Percentiles rank a stretch among this genome's conserved stretches.
These are phyloP conservation scores for Chironomus tepperi DNA, from an alignment of 1,140 invertebrate species.

Conservation along the genomic window DNA sequence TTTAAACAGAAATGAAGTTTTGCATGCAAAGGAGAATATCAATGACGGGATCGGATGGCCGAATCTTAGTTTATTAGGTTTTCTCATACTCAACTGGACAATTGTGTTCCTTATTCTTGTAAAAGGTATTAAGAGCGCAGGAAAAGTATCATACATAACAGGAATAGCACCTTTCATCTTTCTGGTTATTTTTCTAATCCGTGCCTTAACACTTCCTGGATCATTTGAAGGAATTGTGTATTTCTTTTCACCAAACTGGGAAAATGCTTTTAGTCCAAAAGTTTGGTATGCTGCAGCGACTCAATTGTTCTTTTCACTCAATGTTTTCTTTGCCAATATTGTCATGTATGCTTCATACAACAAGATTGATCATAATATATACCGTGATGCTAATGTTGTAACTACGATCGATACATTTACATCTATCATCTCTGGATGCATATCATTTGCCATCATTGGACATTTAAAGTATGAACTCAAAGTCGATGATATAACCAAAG, in stretches of 20 bases:
- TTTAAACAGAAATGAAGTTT: not conserved
- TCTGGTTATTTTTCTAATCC: constrained; percentile 52
- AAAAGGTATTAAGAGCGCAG: constrained; percentile 51
- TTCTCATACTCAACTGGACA: constrained; percentile 59
- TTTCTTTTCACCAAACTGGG: constrained; percentile 67
- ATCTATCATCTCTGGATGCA: constrained; percentile 74
- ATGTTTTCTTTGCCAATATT: constrained; percentile 69
- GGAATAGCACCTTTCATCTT: constrained; percentile 68
- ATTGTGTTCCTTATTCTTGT: constrained; percentile 55
- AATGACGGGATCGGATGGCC: constrained; percentile 51
- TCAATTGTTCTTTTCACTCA: constrained; percentile 77
- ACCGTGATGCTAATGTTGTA: constrained; percentile 65
- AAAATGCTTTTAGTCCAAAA: constrained; percentile 53
- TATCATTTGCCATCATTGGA: constrained; percentile 78
- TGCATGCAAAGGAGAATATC: constrained; percentile 45
- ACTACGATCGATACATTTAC: constrained; percentile 71
- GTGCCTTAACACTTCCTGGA: constrained; percentile 64
- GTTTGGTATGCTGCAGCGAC: constrained; percentile 80
- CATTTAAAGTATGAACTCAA: constrained; percentile 57
- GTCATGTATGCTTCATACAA: constrained; percentile 80
- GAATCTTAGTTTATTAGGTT: constrained; percentile 55
- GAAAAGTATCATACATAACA: constrained; percentile 59
- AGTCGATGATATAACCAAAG: constrained; percentile 36
- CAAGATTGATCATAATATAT: constrained; percentile 65
- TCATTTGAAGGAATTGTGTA: constrained; percentile 65